Conservation (phyloP, 2,113 vertebrate genomes). For the Morone chrysops region DNA sequence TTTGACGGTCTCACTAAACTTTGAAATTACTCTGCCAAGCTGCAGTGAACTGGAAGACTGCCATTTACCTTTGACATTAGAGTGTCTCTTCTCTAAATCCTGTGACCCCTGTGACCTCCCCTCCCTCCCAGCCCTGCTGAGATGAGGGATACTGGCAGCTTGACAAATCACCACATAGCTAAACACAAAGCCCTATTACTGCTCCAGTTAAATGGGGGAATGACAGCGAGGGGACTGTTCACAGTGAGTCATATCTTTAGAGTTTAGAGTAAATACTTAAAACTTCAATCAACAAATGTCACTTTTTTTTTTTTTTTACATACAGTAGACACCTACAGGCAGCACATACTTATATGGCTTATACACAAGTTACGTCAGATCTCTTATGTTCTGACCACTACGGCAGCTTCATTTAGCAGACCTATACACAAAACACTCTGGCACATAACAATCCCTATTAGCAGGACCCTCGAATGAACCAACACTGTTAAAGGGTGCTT, state of each 20-base stretch:
- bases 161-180: conserved; percentile 52
- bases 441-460: background rate
- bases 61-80: conserved; percentile 68
- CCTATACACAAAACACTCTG: background rate
- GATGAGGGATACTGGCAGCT: conserved; percentile 49
- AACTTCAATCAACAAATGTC: background rate
- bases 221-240: conserved; percentile 28
- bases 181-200: conserved; percentile 56
- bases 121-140: conserved; percentile 22
- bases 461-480: background rate
- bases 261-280: conserved; percentile 6
- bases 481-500: background rate
- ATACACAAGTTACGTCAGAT: background rate
- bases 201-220: conserved; percentile 40
- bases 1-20: conserved; percentile 42
- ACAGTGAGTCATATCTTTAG: conserved; percentile 1
- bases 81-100: conserved; percentile 50
- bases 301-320: background rate
- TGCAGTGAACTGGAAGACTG: conserved; percentile 45
- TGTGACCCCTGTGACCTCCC: conserved; percentile 38
- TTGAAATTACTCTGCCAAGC: conserved; percentile 33
- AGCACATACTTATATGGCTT: background rate
- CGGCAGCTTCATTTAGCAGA: background rate
- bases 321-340: background rate
- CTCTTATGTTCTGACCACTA: background rate